phyloP scores from a whole-genome alignment of 2,797 vertebrate species.

The Propithecus deckenii region DNA sequence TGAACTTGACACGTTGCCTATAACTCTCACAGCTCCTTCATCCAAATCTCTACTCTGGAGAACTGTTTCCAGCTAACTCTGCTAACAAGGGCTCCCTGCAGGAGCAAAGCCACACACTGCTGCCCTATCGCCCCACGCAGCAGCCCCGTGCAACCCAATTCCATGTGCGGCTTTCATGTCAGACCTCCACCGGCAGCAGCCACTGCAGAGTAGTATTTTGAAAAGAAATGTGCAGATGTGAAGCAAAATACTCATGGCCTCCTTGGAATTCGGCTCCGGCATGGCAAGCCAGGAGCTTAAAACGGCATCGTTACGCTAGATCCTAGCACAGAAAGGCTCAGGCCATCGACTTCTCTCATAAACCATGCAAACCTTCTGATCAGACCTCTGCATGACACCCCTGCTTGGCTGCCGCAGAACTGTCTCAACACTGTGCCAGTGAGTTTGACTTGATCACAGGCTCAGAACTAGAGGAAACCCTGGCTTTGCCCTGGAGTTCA shows the following conservation, averaged over 20 bases:
- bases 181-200: slow-evolving; percentile 37
- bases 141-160: slow-evolving; percentile 39
- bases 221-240: slow-evolving; percentile 64
- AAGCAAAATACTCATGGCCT: slow-evolving; percentile 40
- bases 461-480: background rate
- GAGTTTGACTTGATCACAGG: slow-evolving; percentile 28
- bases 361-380: background rate
- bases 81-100: slow-evolving; percentile 56
- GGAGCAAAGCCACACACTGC: slow-evolving; percentile 50
- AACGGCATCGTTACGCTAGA: background rate
- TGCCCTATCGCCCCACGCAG: slow-evolving; percentile 52
- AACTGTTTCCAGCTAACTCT: slow-evolving; percentile 11
- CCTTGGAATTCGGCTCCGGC: slow-evolving; percentile 38
- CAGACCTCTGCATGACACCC: background rate
- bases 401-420: background rate
- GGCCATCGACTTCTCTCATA: background rate
- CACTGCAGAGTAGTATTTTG: slow-evolving; percentile 52
- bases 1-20: background rate
- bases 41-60: slow-evolving; percentile 35
- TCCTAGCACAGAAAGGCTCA: background rate
- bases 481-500: slow-evolving; percentile 30
- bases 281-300: slow-evolving; percentile 9
- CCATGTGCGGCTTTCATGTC: slow-evolving; percentile 52
- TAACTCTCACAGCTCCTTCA: slow-evolving; percentile 15
- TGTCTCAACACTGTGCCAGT: background rate